These are phyloP conservation scores for Polypterus bichir DNA, from an alignment of 2,113 vertebrate genomes.

Conservation along the genomic window DNA sequence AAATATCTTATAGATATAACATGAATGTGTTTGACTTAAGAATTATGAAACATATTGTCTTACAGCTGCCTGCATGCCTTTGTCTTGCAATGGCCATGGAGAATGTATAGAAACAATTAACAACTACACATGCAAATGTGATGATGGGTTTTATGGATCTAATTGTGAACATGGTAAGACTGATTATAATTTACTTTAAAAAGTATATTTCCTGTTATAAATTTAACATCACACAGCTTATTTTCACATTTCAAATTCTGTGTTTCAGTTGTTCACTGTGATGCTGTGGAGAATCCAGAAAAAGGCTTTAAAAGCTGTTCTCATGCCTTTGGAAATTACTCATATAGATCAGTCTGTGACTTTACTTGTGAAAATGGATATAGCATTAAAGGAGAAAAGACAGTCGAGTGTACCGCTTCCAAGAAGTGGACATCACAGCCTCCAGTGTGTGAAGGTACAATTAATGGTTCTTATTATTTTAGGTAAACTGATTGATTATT, in stretches of 20 bases:
- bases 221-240: conserved; percentile 46
- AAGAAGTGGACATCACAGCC: conserved; percentile 1
- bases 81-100: conserved; percentile 29
- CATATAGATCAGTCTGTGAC: conserved; percentile 6
- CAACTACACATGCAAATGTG: conserved; percentile 48
- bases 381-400: conserved; percentile 2
- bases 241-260: conserved; percentile 59
- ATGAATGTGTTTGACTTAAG: not conserved
- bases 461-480: not conserved
- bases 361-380: conserved; percentile 10
- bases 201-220: conserved; percentile 48
- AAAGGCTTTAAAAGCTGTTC: conserved; percentile 5
- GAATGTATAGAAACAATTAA: conserved; percentile 55
- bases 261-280: conserved; percentile 58
- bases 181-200: conserved; percentile 24
- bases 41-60: not conserved
- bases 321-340: not conserved
- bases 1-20: too few species aligned
- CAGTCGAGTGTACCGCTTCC: not conserved
- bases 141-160: conserved; percentile 41
- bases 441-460: conserved; percentile 9
- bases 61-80: conserved; percentile 48
- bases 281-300: conserved; percentile 53
- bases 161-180: conserved; percentile 45
- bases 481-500: not conserved